Evolutionary conservation across 2,888 invertebrate species (phyloP).

Genomic region (Andricus quercusramuli): DNA sequence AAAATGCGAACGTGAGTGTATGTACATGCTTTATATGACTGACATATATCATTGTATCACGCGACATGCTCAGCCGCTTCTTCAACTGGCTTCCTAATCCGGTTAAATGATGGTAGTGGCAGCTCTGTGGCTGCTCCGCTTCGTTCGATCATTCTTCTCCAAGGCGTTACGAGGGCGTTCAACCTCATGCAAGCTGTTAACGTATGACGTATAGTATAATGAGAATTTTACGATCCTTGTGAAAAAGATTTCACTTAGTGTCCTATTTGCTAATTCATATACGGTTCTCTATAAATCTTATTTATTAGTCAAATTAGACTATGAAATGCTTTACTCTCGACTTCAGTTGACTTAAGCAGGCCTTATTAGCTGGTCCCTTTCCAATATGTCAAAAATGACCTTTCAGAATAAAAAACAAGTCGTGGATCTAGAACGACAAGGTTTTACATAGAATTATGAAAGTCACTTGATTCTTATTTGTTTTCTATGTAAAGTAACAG

Average conservation of each 20-base stretch:
- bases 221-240: slow-evolving; percentile 14
- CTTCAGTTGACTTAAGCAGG: too few relatives aligned
- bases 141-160: slow-evolving; percentile 67
- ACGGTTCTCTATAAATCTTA: too few relatives aligned
- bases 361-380: too few relatives aligned
- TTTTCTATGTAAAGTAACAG: too few relatives aligned
- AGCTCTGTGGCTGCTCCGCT: slow-evolving; percentile 69
- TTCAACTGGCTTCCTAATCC: slow-evolving; percentile 76
- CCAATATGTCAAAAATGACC: too few relatives aligned
- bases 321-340: too few relatives aligned
- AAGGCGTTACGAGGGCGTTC: slow-evolving; percentile 74
- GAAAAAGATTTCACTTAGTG: slow-evolving; percentile 6
- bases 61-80: slow-evolving; percentile 63
- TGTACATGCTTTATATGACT: slow-evolving; percentile 33
- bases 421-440: too few relatives aligned
- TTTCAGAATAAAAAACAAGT: too few relatives aligned
- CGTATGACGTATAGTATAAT: neutral
- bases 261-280: too few relatives aligned
- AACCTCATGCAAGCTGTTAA: slow-evolving; percentile 60
- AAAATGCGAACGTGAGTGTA: neutral
- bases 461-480: too few relatives aligned
- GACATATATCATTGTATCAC: slow-evolving; percentile 52
- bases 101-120: slow-evolving; percentile 68
- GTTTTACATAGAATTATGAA: too few relatives aligned
- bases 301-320: too few relatives aligned